Percentiles rank a stretch among this genome's conserved stretches.
These are phyloP conservation scores for Nothocercus julius DNA, from an alignment of 2,113 vertebrate genomes.

Conservation along the genomic window DNA sequence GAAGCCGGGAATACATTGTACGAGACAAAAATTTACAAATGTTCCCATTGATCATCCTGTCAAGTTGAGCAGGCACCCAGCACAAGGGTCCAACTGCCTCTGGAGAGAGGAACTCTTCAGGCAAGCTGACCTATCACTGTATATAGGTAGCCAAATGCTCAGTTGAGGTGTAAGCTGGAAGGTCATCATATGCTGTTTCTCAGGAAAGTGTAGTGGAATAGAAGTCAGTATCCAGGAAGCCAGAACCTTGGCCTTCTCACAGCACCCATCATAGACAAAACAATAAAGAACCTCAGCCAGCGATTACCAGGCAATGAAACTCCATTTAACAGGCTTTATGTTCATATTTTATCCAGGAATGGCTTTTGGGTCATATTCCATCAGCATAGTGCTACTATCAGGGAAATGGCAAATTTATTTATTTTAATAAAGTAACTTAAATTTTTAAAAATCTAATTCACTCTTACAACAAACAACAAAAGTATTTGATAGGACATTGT, in stretches of 20 bases:
- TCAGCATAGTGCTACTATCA: neutral
- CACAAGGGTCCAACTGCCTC: neutral
- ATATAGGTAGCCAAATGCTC: rapidly evolving
- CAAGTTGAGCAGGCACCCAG: neutral
- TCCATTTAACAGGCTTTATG: neutral
- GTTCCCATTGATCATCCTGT: conserved; percentile 48
- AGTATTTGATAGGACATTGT: neutral
- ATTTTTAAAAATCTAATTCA: neutral
- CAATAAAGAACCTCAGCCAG: neutral
- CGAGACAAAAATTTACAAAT: conserved; percentile 33
- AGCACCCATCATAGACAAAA: neutral
- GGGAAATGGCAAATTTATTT: neutral
- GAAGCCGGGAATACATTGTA: conserved; percentile 26
- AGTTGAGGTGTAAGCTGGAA: neutral
- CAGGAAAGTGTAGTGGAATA: neutral
- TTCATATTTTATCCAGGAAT: neutral
- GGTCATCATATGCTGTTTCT: neutral
- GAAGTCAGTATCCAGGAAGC: neutral
- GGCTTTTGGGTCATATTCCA: rapidly evolving
- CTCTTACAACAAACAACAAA: neutral
- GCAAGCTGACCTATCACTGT: neutral
- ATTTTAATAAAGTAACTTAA: neutral
- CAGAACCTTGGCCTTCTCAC: neutral
- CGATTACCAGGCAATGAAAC: neutral
- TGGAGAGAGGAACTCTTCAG: neutral